phyloP scores from a whole-genome alignment of 2,113 vertebrate species.

The Euleptes europaea region DNA sequence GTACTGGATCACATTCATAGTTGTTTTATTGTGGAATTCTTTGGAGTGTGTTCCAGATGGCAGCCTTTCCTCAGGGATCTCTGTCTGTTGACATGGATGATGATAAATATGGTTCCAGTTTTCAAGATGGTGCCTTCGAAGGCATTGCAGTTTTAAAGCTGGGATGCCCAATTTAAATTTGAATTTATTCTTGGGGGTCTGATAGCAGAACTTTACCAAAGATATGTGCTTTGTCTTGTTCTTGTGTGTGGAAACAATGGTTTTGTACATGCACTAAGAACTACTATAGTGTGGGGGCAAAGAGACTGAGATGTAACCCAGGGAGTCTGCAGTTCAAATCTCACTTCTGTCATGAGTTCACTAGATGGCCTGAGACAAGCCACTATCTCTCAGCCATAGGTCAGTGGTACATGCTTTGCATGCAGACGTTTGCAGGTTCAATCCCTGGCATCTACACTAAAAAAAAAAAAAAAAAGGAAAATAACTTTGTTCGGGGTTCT shows the following conservation, averaged over 20 bases:
- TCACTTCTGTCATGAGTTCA: no score
- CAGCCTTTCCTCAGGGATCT: not conserved
- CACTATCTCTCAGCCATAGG: no score
- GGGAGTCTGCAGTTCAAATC: no score
- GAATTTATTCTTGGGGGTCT: constrained; percentile 7
- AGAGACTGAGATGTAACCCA: no score
- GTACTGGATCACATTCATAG: not conserved
- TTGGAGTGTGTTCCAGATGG: not conserved
- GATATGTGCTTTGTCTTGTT: not conserved
- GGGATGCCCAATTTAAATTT: not conserved
- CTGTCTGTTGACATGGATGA: not conserved
- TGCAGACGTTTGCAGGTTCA: no score
- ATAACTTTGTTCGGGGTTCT: no score
- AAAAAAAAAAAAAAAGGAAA: no score
- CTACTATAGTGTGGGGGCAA: no score
- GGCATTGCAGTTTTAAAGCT: not conserved
- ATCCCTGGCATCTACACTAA: no score
- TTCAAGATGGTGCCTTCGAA: not conserved
- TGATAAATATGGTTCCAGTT: not conserved
- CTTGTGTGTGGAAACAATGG: not conserved
- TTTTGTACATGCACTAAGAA: not conserved
- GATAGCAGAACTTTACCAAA: not conserved
- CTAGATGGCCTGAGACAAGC: no score
- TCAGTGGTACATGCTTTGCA: no score
- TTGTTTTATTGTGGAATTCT: not conserved